Evolutionary conservation across 2,113 vertebrate genomes (phyloP).

Genomic region (Noturus placidus): DNA sequence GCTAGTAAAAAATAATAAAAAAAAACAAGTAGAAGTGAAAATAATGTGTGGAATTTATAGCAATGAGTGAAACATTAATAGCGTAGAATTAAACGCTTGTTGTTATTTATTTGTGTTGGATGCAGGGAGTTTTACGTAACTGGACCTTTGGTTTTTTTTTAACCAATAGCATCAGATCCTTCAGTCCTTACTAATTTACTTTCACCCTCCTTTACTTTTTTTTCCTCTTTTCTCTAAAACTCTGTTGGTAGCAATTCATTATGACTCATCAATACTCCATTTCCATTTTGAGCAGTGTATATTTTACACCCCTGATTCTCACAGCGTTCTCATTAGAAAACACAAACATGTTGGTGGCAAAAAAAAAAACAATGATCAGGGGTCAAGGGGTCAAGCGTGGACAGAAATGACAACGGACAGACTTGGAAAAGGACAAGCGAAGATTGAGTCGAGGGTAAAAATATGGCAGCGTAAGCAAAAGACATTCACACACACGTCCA

Average conservation of each 20-base stretch:
- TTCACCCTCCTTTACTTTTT: background rate
- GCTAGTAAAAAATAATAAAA: background rate
- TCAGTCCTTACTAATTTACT: background rate
- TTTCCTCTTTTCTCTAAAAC: background rate
- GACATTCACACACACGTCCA: constrained; percentile 7
- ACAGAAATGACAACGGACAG: constrained; percentile 68
- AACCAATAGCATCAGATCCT: background rate
- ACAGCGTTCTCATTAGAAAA: constrained; percentile 66
- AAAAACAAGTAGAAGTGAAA: background rate
- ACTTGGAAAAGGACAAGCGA: constrained; percentile 44
- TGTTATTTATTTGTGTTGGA: background rate
- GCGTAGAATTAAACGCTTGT: background rate
- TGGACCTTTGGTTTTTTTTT: background rate
- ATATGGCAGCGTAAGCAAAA: constrained; percentile 16
- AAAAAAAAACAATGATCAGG: constrained; percentile 46
- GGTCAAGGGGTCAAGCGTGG: constrained; percentile 43
- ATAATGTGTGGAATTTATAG: background rate
- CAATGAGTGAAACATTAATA: background rate
- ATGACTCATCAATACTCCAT: constrained; percentile 58
- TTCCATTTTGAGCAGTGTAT: constrained; percentile 70
- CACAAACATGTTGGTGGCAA: constrained; percentile 61
- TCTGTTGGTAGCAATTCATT: constrained; percentile 28
- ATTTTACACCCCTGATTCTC: constrained; percentile 67
- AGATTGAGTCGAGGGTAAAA: constrained; percentile 6
- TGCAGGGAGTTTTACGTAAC: background rate